Base-by-base conservation (phyloP, 2,888 invertebrate genomes). In the Leptopilina drosophilae region DNA sequence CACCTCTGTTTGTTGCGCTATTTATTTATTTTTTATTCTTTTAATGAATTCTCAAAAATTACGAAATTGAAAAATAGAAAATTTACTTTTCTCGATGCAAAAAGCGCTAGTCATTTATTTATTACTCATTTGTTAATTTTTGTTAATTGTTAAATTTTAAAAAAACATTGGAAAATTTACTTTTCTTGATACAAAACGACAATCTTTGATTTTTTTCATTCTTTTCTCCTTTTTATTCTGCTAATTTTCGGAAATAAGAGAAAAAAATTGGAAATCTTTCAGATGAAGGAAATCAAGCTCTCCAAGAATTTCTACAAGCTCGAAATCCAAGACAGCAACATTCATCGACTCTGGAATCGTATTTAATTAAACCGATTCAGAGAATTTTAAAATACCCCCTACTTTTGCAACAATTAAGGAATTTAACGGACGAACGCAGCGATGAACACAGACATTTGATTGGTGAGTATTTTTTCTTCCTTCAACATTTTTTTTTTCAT, bases 331-430 rank as follows among this genome's bases (percentile, higher is more conserved):
- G 97, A 90, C 98, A 98, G 92, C 98, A 99, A 93, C 98, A 99
- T 93, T 98, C 98, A 82, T 97, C 97, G 87, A 98, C 98, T 42
- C 93, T 99, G 91, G 98, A 99, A 93, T 99, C 98, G 77, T 99
- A 98, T 94, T 95, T 99, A 93, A 99, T 99, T 92, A 99, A 99
- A 93, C 99, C 99, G 82, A 99, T 99, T 92, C 99, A 99, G 93
- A 95, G 99, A 93, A 98, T 99, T 93, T 95, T 99, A 85, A 98
- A 99, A 93, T 99, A 99, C 94, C 99, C 99, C 20, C 93, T 99
- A 88, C 94, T 99, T 84, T 94, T 99, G 89, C 98, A 98, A 93
- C 98, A 99, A 93, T 94, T 99, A 92, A 95, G 97, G 91, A 97
- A 97, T 93, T 95, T 98, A 90, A 98, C 98, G 86, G 97, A 98